phyloP scores from a whole-genome alignment of 1,140 invertebrate genomes.

The Phocides pigmalion region DNA sequence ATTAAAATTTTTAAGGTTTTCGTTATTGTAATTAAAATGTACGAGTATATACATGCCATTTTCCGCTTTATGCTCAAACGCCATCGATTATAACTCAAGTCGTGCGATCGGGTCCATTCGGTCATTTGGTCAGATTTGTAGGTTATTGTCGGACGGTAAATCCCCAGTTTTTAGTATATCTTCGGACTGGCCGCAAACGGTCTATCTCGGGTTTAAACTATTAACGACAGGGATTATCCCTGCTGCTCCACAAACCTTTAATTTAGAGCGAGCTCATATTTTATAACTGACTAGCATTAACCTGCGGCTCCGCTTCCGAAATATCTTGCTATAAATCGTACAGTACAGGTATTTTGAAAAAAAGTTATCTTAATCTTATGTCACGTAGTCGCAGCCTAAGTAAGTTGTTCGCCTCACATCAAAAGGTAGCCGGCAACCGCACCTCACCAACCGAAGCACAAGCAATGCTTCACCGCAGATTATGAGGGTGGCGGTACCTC shows the following conservation, averaged over 20 bases:
- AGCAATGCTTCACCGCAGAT: too few species aligned
- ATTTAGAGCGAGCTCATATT: conserved; percentile 13
- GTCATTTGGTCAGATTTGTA: conserved; percentile 58
- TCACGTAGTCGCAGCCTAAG: too few species aligned
- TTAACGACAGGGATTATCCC: conserved; percentile 44
- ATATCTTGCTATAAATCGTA: too few species aligned
- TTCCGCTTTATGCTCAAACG: background rate
- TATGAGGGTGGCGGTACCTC: too few species aligned
- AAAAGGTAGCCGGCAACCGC: too few species aligned
- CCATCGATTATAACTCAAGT: conserved; percentile 18
- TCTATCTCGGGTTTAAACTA: conserved; percentile 53
- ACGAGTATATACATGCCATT: background rate
- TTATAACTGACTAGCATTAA: conserved; percentile 1
- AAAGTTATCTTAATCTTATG: too few species aligned
- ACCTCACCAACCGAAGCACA: too few species aligned
- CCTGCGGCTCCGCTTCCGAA: too few species aligned
- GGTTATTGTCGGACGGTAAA: conserved; percentile 54
- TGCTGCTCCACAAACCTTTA: background rate
- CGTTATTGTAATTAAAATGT: background rate
- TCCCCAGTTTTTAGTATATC: conserved; percentile 62
- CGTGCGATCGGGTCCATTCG: conserved; percentile 23
- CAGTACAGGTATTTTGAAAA: too few species aligned
- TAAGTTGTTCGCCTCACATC: too few species aligned
- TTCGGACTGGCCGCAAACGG: conserved; percentile 38
- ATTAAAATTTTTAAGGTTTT: too few species aligned